Base-by-base conservation (phyloP, 2,113 vertebrate species). In the Parotia lawesii region DNA sequence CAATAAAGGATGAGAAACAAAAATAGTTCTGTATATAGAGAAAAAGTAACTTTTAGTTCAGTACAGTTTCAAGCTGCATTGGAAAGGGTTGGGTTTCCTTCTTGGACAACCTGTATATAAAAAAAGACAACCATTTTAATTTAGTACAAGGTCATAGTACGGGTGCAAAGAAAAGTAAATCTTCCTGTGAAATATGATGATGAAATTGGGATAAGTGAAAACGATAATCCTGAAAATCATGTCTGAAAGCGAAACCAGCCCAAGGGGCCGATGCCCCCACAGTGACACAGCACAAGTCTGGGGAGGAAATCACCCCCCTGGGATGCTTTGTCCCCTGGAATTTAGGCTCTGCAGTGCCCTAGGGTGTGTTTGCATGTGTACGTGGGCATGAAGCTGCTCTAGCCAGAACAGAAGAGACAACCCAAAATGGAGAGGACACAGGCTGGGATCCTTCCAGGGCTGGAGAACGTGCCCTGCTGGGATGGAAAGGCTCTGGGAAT, bases 361-460 rank as follows among this genome's bases (percentile, higher is more conserved):
- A 31, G 28, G 69, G 42, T 73, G 50, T 2, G 1, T 38, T 47
- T 27, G 13, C 51, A n/a, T 2, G 0, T 11, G 24, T 5, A 3
- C 0, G 0, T 9, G 40, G 40, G 11, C 11, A 13, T 1, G 51
- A 92, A 80, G 25, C 29, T 45, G 33, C 64, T 77, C 69, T 47
- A 42, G 38, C 38, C 56, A 40, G 29, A 66, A 56, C 1, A 12
- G 58, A 73, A 3, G 56, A 80, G 35, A 50, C 58, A 69, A 18
- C 25, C 28, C 66, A 37, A 17, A 64, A 56, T 3, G 51, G 47
- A 78, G 56, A 74, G 27, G n/a, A 28, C 27, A 28, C 0, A 0
- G 38, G 44, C 37, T 77, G 84, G 71, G 81, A 79, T 40, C 65
- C 44, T 76, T 33, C 31, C 5, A 1, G 65, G 35, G 33, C 50